Evolutionary conservation across 2,113 vertebrate genomes (phyloP).

Genomic region (Notarius lentiginosus): DNA sequence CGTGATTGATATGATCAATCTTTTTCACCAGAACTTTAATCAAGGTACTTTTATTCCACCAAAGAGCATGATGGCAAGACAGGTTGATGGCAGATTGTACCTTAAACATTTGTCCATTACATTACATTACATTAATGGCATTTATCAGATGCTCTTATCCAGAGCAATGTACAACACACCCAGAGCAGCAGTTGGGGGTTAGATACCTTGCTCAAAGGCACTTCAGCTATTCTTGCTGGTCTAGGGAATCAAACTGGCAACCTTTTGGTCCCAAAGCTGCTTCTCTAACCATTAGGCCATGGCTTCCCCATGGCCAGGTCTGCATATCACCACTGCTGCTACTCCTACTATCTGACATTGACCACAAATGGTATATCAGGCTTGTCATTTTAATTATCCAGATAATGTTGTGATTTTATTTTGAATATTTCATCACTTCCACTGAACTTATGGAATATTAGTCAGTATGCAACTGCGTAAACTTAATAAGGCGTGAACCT

Average conservation of each 20-base stretch:
- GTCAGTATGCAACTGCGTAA: background rate
- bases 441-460: background rate
- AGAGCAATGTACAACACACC: too few species aligned
- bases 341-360: background rate
- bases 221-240: too few species aligned
- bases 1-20: too few species aligned
- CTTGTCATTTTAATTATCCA: background rate
- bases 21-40: background rate
- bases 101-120: background rate
- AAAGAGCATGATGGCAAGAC: background rate
- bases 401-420: background rate
- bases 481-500: background rate
- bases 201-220: too few species aligned
- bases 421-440: background rate
- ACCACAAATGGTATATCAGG: background rate
- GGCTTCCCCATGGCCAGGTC: too few species aligned
- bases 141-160: too few species aligned
- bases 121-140: too few species aligned
- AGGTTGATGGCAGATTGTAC: background rate
- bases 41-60: background rate
- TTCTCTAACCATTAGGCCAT: too few species aligned
- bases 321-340: background rate
- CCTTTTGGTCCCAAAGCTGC: too few species aligned
- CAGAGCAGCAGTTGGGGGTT: too few species aligned
- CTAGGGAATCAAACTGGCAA: too few species aligned